phyloP scores from a whole-genome alignment of 2,888 invertebrate species.

The Pinctada fucata region DNA sequence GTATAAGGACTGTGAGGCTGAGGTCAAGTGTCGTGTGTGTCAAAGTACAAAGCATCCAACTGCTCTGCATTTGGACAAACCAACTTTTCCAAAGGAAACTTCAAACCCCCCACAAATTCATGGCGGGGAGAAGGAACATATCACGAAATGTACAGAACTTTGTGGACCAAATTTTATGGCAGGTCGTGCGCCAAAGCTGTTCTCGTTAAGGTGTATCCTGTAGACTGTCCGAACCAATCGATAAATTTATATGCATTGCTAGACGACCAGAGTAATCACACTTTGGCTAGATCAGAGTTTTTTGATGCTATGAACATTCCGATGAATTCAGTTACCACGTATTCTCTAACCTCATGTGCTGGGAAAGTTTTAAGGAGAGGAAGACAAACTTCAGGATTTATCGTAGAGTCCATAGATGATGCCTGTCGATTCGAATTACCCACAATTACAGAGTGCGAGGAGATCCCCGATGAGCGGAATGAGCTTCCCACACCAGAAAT shows the following conservation, averaged over 20 bases:
- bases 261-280: conserved; percentile 37
- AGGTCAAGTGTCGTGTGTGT: conserved; percentile 8
- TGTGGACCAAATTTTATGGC: conserved; percentile 5
- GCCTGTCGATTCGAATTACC: conserved; percentile 12
- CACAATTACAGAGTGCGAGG: conserved; percentile 34
- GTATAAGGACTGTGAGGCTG: too few species aligned
- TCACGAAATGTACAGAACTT: conserved; percentile 13
- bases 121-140: conserved; percentile 30
- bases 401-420: conserved; percentile 31
- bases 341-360: conserved; percentile 31
- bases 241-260: conserved; percentile 25
- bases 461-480: conserved; percentile 2
- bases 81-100: not conserved
- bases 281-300: conserved; percentile 27
- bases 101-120: not conserved
- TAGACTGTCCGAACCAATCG: not conserved
- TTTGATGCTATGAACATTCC: conserved; percentile 24
- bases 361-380: conserved; percentile 25
- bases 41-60: conserved; percentile 5
- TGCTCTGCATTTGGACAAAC: too few species aligned
- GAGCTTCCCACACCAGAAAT: conserved; percentile 12
- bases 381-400: conserved; percentile 10
- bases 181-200: conserved; percentile 40
- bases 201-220: conserved; percentile 16
- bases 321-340: conserved; percentile 13